A percentile compares a stretch with the other conserved stretches of the same genome.
Evolutionary conservation across 2,113 vertebrate genomes (phyloP).

Genomic region (Melanerpes aurifrons): DNA sequence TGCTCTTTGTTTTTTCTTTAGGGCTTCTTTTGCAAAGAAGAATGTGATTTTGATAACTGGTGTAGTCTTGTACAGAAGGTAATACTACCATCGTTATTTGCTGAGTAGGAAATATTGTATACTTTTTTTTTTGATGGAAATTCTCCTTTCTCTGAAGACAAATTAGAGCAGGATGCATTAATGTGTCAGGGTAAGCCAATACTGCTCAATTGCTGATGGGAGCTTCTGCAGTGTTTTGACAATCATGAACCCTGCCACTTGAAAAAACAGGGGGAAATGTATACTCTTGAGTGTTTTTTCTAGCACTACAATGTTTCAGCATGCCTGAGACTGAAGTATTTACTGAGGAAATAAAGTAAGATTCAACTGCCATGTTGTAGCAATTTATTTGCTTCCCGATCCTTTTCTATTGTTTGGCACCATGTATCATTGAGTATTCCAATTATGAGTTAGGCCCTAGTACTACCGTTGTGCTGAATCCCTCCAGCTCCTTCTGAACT

Average conservation of each 20-base stretch:
- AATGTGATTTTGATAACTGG: conserved; percentile 89
- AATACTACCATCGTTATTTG: not conserved
- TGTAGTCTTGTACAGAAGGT: conserved; percentile 88
- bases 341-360: not conserved
- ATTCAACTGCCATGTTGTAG: not conserved
- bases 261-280: not conserved
- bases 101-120: not conserved
- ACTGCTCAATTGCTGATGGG: not conserved
- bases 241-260: not conserved
- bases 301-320: not conserved
- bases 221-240: not conserved
- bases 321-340: not conserved
- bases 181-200: not conserved
- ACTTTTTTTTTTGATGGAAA: not conserved
- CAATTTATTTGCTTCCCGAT: not conserved
- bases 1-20: conserved; percentile 35
- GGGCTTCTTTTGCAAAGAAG: conserved; percentile 91
- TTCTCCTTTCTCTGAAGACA: not conserved
- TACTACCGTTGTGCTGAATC: not conserved
- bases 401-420: not conserved
- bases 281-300: not conserved
- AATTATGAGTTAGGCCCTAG: not conserved
- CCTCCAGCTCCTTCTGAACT: not conserved
- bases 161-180: not conserved
- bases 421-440: not conserved